A percentile compares a stretch with the other conserved stretches of the same genome.
phyloP scores from a whole-genome alignment of 2,113 vertebrate genomes.

The Notarius quadriscutis region DNA sequence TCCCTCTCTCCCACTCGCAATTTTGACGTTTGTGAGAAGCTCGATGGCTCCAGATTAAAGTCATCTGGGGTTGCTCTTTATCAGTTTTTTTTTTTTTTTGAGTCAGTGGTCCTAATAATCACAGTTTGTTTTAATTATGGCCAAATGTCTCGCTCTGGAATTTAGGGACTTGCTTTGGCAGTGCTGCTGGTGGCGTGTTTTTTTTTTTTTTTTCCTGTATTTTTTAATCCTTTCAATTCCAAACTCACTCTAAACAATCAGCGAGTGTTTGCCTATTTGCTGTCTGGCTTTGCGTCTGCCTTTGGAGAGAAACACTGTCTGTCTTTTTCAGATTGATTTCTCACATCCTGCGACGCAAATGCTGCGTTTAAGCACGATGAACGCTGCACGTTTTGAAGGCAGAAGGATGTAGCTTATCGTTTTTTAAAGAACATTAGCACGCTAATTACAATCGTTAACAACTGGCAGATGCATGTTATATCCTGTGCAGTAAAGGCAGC shows the following conservation, averaged over 20 bases:
- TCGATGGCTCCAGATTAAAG: constrained; percentile 24
- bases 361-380: background rate
- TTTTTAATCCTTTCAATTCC: background rate
- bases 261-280: constrained; percentile 26
- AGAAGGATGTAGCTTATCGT: background rate
- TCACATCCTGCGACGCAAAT: background rate
- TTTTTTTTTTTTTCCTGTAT: background rate
- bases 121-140: constrained; percentile 45
- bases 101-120: constrained; percentile 40
- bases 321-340: constrained; percentile 11
- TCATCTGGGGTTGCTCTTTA: constrained; percentile 40
- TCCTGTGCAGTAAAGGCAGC: background rate
- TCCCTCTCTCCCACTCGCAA: constrained; percentile 52
- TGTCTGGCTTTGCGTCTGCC: background rate
- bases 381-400: background rate
- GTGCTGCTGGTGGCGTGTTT: background rate
- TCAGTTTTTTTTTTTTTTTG: constrained; percentile 41
- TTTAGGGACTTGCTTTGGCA: constrained; percentile 16
- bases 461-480: constrained; percentile 6
- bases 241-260: constrained; percentile 7
- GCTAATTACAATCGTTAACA: constrained; percentile 16
- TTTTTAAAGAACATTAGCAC: background rate
- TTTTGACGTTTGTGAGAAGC: constrained; percentile 47
- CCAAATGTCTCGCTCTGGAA: constrained; percentile 11
- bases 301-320: background rate